phyloP scores from a whole-genome alignment of 2,113 vertebrate genomes.

The Epinephelus lanceolatus region DNA sequence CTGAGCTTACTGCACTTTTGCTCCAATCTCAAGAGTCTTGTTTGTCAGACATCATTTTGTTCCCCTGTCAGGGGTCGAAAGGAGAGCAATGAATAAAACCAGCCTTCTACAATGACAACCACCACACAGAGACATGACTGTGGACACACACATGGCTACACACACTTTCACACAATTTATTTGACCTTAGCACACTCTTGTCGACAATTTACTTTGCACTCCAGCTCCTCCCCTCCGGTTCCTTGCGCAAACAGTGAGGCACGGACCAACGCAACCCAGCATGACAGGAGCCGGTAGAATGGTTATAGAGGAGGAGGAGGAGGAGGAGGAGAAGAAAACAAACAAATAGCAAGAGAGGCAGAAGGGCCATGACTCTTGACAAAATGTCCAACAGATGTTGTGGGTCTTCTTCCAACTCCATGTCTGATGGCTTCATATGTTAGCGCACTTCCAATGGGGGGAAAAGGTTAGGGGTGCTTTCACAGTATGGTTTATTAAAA shows the following conservation, averaged over 20 bases:
- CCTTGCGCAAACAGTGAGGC: constrained; percentile 46
- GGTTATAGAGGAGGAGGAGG: constrained; percentile 25
- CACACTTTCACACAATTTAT: constrained; percentile 32
- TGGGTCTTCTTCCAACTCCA: constrained; percentile 64
- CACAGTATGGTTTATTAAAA: constrained; percentile 17
- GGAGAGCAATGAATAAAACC: not conserved
- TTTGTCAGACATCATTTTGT: constrained; percentile 44
- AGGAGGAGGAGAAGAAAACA: constrained; percentile 53
- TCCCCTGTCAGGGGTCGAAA: constrained; percentile 8
- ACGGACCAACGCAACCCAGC: constrained; percentile 19
- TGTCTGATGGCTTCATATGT: constrained; percentile 74
- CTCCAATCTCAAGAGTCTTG: constrained; percentile 15
- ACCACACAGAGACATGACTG: constrained; percentile 16
- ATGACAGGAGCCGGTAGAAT: constrained; percentile 47
- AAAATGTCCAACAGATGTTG: constrained; percentile 82
- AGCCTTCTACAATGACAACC: not conserved
- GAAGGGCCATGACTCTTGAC: constrained; percentile 64
- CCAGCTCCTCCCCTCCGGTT: constrained; percentile 17
- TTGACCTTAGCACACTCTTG: constrained; percentile 32
- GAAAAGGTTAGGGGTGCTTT: constrained; percentile 7
- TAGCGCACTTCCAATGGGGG: constrained; percentile 43
- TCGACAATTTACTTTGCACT: constrained; percentile 20
- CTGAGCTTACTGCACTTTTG: constrained; percentile 15
- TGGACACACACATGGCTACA: constrained; percentile 11
- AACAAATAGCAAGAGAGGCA: constrained; percentile 68